Percentiles rank a stretch among this genome's conserved stretches.
phyloP scores from a whole-genome alignment of 2,888 invertebrate genomes.

The Cerastis rubricosa region DNA sequence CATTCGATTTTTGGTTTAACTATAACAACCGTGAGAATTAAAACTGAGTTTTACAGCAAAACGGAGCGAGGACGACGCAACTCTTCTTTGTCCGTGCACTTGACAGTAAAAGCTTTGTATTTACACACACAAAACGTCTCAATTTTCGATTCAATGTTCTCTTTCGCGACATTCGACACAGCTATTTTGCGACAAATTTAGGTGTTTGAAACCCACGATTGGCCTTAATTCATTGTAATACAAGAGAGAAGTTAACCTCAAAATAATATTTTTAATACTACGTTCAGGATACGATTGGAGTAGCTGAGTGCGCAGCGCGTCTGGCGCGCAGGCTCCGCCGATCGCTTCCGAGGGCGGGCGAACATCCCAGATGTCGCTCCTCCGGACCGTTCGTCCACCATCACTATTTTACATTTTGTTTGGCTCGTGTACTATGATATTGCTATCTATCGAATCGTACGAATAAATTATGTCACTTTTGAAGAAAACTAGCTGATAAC shows the following conservation, averaged over 20 bases:
- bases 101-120: slow-evolving; percentile 90
- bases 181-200: slow-evolving; percentile 74
- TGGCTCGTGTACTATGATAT: slow-evolving; percentile 48
- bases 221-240: slow-evolving; percentile 79
- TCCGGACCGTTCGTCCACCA: slow-evolving; percentile 52
- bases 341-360: slow-evolving; percentile 76
- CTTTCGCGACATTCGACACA: slow-evolving; percentile 89
- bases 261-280: slow-evolving; percentile 89
- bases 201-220: slow-evolving; percentile 74
- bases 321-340: slow-evolving; percentile 81
- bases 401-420: slow-evolving; percentile 69
- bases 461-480: slow-evolving; percentile 48
- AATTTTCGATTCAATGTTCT: slow-evolving; percentile 87
- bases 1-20: slow-evolving; percentile 72
- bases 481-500: slow-evolving; percentile 3
- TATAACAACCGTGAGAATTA: slow-evolving; percentile 79
- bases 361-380: slow-evolving; percentile 68
- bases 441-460: slow-evolving; percentile 41
- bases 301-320: slow-evolving; percentile 79
- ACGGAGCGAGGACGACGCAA: slow-evolving; percentile 79
- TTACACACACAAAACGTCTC: slow-evolving; percentile 90
- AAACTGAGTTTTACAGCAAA: slow-evolving; percentile 76
- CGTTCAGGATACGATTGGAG: slow-evolving; percentile 86
- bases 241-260: slow-evolving; percentile 87
- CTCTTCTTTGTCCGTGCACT: slow-evolving; percentile 90